Evolutionary conservation across 2,888 invertebrate species (phyloP).

Genomic region (Pollenia labialis): DNA sequence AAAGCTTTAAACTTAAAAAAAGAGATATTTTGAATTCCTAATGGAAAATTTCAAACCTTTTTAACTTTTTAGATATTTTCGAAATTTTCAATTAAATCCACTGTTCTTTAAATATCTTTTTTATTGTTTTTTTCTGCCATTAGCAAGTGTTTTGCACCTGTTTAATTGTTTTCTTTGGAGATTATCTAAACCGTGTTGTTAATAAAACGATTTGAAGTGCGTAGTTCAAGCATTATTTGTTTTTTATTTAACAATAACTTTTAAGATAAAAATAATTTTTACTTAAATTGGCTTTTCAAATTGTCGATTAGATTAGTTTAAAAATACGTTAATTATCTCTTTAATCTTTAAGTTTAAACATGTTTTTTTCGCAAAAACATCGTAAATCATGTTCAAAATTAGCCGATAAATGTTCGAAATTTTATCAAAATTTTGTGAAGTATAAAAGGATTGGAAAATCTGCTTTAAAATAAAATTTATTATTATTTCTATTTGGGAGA

Average conservation of each 20-base stretch:
- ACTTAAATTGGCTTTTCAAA: neutral
- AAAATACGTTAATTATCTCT: neutral
- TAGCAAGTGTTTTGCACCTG: conserved; percentile 25
- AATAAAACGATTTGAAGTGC: neutral
- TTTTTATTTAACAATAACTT: too few relatives aligned
- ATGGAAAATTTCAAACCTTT: too few relatives aligned
- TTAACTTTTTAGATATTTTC: too few relatives aligned
- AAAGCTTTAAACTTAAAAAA: too few relatives aligned
- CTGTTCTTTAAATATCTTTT: too few relatives aligned
- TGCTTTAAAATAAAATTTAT: conserved; percentile 35
- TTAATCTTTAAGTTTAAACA: neutral
- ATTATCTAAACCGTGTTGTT: neutral
- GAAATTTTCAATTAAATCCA: too few relatives aligned
- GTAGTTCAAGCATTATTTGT: neutral
- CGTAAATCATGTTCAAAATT: conserved; percentile 18
- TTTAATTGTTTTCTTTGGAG: neutral
- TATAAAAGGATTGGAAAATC: conserved; percentile 76
- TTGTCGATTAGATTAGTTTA: conserved; percentile 30
- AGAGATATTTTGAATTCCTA: too few relatives aligned
- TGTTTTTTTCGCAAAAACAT: neutral
- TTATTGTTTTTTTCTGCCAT: neutral
- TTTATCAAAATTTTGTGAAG: conserved; percentile 7
- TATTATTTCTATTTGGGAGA: conserved; percentile 2
- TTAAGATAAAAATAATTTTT: neutral
- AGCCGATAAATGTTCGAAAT: neutral